Base-by-base conservation (phyloP, 2,888 invertebrate genomes). In the Lumbricus terrestris region DNA sequence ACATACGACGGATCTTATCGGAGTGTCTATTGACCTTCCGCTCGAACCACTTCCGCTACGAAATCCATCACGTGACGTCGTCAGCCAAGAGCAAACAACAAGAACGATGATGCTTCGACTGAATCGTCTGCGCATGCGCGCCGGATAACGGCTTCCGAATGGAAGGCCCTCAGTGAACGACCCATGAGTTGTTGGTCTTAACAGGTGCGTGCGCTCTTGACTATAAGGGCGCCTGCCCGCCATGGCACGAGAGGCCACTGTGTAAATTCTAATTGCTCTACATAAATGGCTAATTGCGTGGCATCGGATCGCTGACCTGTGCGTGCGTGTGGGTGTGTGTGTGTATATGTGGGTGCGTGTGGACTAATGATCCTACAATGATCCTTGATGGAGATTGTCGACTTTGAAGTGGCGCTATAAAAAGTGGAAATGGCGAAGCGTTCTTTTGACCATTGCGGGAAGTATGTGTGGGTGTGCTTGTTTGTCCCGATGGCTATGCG, bases 21-120 rank as follows among this genome's bases (percentile, higher is more conserved):
- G 69, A 69, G 69, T 69, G 69, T 69, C 69, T 69, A 69, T 69
- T 69, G 69, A 69, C 69, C 69, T 69, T 69, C 69, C 69, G 69
- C 69, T 69, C 69, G 5, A 69, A 69, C 29, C 69, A 69, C 69
- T 69, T 69, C 69, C 69, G 69, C 69, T 69, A 69, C 69, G 69
- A 69, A 69, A 69, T 69, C 69, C 69, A 69, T 69, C 69, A 69
- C 69, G 69, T 69, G 69, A 69, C 69, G 69, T 69, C 69, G 69
- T 69, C 69, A n/a, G 69, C 69, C 13, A 69, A 69, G 69, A 29
- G 69, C 69, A 69, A 69, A 69, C 69, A 69, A 69, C 69, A 69
- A 69, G 69, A 69, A n/a, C 69, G 69, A 29, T 69, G 8, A 1
- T n/a, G 1, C 69, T 16, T n/a, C 16, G 69, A 8, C 69, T n/a